Percentiles rank a stretch among this genome's conserved stretches.
phyloP scores from a whole-genome alignment of 2,888 invertebrate species.

The Drosophila rellima region DNA sequence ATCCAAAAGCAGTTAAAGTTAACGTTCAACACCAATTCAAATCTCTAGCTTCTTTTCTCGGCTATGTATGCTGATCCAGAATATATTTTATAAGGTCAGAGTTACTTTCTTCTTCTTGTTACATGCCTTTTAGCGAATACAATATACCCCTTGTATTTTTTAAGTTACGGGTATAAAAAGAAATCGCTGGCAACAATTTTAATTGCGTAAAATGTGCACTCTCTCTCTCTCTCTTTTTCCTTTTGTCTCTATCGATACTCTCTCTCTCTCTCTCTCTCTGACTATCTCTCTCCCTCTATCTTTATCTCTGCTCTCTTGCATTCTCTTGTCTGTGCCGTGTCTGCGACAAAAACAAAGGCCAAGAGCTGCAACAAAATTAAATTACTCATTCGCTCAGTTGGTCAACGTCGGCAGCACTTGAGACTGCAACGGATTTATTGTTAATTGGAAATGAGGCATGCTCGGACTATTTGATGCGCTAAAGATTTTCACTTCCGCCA shows the following conservation, averaged over 20 bases:
- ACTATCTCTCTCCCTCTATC: background rate
- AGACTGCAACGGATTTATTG: conserved; percentile 78
- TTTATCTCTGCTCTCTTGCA: conserved; percentile 11
- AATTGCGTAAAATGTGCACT: conserved; percentile 77
- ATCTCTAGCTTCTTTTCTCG: too few relatives aligned
- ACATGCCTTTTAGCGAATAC: background rate
- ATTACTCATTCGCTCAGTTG: conserved; percentile 81
- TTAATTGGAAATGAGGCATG: conserved; percentile 80
- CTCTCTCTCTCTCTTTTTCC: conserved; percentile 18
- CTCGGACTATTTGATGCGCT: conserved; percentile 76
- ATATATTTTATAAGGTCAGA: too few relatives aligned
- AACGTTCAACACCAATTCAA: too few relatives aligned
- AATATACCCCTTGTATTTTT: background rate
- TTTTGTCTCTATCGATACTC: background rate
- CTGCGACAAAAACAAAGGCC: conserved; percentile 66
- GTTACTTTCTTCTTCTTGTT: too few relatives aligned
- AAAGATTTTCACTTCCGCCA: conserved; percentile 72
- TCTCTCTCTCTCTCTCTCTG: conserved; percentile 7
- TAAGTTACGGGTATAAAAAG: conserved; percentile 29
- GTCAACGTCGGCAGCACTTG: conserved; percentile 56
- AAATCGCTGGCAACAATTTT: conserved; percentile 79
- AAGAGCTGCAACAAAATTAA: conserved; percentile 76
- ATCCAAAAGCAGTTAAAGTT: too few relatives aligned
- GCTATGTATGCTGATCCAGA: too few relatives aligned
- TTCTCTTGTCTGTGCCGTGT: conserved; percentile 47